These are phyloP conservation scores for Drosophila auraria DNA, from an alignment of 1,140 invertebrate species.

Conservation along the genomic window DNA sequence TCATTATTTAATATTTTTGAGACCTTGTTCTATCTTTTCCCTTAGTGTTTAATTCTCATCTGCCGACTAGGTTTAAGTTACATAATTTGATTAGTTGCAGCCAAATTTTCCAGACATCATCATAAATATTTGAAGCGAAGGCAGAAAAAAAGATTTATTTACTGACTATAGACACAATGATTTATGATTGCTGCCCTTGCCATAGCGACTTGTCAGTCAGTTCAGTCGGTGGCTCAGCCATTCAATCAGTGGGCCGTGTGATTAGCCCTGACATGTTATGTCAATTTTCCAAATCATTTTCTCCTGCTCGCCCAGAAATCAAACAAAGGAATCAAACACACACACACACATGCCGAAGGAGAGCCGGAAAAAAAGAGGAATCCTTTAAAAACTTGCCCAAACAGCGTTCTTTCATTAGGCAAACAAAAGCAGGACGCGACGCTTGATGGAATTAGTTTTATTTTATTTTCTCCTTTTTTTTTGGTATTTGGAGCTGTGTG, in stretches of 20 bases:
- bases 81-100: constrained; percentile 76
- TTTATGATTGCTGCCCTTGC: constrained; percentile 60
- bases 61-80: constrained; percentile 55
- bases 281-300: constrained; percentile 81
- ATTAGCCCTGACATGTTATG: constrained; percentile 78
- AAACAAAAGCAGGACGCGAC: constrained; percentile 68
- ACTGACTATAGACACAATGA: constrained; percentile 68
- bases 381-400: constrained; percentile 78
- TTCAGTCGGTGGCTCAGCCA: constrained; percentile 26
- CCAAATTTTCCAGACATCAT: constrained; percentile 52
- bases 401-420: constrained; percentile 81
- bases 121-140: constrained; percentile 73
- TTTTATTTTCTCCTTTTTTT: constrained; percentile 43
- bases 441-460: constrained; percentile 82
- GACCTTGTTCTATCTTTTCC: neutral
- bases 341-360: constrained; percentile 5
- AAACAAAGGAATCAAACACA: constrained; percentile 57
- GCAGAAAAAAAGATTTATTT: constrained; percentile 73
- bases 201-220: constrained; percentile 32
- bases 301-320: constrained; percentile 45
- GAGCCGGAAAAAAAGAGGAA: constrained; percentile 29
- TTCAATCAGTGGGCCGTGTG: constrained; percentile 69
- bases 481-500: constrained; percentile 19
- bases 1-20: neutral
- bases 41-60: constrained; percentile 2